These are phyloP conservation scores for Eristalinus sepulchralis DNA, from an alignment of 2,888 invertebrate species.

Conservation along the genomic window DNA sequence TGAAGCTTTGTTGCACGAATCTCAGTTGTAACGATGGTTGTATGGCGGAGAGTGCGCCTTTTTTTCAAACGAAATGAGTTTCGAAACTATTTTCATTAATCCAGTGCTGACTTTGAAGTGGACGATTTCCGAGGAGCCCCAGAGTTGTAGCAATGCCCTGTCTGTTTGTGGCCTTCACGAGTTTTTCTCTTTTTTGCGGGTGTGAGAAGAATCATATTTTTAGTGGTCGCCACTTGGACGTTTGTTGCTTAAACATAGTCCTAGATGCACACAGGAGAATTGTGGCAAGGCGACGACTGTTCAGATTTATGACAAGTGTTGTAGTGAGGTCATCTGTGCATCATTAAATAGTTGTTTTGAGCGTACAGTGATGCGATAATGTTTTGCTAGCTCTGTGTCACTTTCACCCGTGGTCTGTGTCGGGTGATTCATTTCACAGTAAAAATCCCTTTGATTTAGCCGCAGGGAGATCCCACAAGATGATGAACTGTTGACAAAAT, in stretches of 20 bases:
- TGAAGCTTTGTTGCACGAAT: neutral
- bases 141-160: neutral
- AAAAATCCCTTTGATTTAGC: no score
- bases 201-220: neutral
- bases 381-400: no score
- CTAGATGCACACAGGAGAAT: no score
- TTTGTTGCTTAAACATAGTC: neutral
- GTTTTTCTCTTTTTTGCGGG: neutral
- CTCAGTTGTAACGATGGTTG: neutral
- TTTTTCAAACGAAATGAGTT: neutral
- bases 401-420: no score
- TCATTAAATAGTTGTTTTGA: no score
- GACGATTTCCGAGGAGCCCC: neutral
- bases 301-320: no score
- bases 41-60: neutral
- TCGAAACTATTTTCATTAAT: constrained; percentile 10
- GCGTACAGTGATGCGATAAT: no score
- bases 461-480: no score
- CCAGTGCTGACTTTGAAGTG: neutral
- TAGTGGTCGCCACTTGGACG: neutral
- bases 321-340: no score
- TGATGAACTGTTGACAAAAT: no score
- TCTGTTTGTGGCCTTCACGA: neutral
- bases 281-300: no score
- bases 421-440: no score